phyloP scores from a whole-genome alignment of 2,113 vertebrate species.

The Opisthocomus hoazin region DNA sequence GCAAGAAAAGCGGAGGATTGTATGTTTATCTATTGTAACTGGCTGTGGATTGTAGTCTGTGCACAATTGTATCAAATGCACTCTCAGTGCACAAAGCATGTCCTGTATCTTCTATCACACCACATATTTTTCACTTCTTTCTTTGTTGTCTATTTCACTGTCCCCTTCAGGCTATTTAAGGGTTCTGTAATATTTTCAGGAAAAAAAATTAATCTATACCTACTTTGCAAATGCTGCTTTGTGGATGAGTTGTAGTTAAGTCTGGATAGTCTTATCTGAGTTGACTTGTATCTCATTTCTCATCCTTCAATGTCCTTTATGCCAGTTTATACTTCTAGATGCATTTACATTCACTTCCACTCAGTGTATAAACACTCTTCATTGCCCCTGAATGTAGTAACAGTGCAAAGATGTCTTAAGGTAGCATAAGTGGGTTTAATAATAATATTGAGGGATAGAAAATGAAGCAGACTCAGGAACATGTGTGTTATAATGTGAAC shows the following conservation, averaged over 20 bases:
- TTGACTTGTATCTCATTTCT: not conserved
- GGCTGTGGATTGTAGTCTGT: not conserved
- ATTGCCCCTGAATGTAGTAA: not conserved
- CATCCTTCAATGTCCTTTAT: not conserved
- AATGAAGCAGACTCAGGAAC: not conserved
- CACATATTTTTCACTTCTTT: not conserved
- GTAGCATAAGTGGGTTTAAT: not conserved
- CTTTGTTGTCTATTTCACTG: not conserved
- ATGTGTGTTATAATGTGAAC: not conserved
- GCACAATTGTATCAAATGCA: not conserved
- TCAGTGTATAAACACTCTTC: not conserved
- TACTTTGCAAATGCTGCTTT: not conserved
- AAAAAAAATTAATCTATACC: not conserved
- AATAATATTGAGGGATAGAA: not conserved
- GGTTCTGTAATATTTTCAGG: not conserved
- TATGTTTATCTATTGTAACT: rapidly evolving
- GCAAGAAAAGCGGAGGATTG: not conserved
- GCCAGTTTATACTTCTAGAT: not conserved
- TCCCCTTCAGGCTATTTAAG: not conserved
- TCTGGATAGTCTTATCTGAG: not conserved
- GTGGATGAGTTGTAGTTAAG: not conserved
- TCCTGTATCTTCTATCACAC: not conserved
- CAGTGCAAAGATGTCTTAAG: not conserved
- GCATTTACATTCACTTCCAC: not conserved
- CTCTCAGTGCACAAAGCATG: not conserved